Evolutionary conservation across 92 coral and sea anemone genomes (phyloP), one percentile per base, ranked within the genome.

Genomic region (Phymanthus crucifer): DNA sequence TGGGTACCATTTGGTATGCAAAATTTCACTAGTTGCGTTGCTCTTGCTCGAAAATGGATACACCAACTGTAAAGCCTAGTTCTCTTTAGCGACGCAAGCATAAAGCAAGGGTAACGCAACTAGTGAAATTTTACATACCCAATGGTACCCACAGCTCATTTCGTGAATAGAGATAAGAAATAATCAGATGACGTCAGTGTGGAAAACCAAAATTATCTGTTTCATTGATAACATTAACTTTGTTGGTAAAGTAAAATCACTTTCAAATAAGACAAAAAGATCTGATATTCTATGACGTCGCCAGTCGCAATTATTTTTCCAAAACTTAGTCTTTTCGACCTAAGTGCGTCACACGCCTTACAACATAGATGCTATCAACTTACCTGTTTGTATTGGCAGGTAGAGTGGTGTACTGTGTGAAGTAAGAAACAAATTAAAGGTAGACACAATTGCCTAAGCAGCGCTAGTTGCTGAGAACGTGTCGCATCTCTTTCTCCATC

Each of bases 391-490:
- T 93, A 91, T 56, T 95, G 95, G 9, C 85, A 81, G 18, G 95
- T 91, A 27, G 95, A 90, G 58, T 93, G 93, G 3, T 93, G 70
- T 50, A 95, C 97, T 32, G 84, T 88, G 66, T 95, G 99, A 23
- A 95, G 83, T 37, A 95, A 86, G 52, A 86, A 90, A 46, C 97
- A 86, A n/a, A 93, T 70, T 56, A 88, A 79, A 21, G 99, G 99
- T 64, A 95, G 84, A 77, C 99, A 95, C 68, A 95, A 74, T 74
- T 95, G 97, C 45, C 99, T 87, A 13, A 95, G 91, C 52, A 95
- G 84, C n/a, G 81, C 84, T 16, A 95, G 80, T 76, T 95, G 99
- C 48, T 90, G 97, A 40, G 77, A 3, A 70, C 97, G 97, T 58
- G 70, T 87, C 24, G 90, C 72, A 71, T 93, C 97, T 2, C 79